These are phyloP conservation scores for Lucilia cuprina DNA, from an alignment of 1,140 invertebrate species.

Conservation along the genomic window DNA sequence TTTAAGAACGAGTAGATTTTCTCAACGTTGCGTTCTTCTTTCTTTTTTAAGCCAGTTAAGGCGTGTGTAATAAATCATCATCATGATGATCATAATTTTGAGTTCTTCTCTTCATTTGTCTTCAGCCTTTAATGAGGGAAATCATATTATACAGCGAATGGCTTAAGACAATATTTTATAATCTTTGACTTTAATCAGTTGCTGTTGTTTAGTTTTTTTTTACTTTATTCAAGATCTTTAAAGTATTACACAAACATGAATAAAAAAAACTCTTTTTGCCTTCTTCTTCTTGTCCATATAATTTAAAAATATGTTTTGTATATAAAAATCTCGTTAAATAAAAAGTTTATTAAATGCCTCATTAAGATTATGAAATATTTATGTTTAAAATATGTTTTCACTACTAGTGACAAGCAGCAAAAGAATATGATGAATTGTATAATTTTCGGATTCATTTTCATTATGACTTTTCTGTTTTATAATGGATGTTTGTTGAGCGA, in stretches of 20 bases:
- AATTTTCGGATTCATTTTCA: too few species aligned
- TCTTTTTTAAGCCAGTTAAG: not conserved
- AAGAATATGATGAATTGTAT: not conserved
- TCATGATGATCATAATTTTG: not conserved
- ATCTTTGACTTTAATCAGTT: not conserved
- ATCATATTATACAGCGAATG: not conserved
- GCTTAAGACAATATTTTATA: not conserved
- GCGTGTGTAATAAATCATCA: not conserved
- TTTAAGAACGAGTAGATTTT: too few species aligned
- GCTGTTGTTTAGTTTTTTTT: not conserved
- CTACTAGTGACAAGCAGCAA: not conserved
- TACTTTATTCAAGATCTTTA: not conserved
- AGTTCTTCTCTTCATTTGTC: not conserved
- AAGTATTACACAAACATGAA: not conserved
- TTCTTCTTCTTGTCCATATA: not conserved
- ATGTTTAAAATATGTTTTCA: not conserved
- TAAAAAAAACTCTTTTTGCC: not conserved
- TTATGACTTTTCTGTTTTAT: too few species aligned
- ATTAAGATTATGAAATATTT: constrained; percentile 24
- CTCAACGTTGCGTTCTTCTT: not conserved
- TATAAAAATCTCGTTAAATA: constrained; percentile 1
- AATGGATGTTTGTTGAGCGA: too few species aligned
- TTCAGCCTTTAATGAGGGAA: not conserved
- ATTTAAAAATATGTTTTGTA: not conserved
- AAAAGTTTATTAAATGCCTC: constrained; percentile 13